Base-by-base conservation (phyloP, 1,140 invertebrate species). In the Diploscapter pachys region DNA sequence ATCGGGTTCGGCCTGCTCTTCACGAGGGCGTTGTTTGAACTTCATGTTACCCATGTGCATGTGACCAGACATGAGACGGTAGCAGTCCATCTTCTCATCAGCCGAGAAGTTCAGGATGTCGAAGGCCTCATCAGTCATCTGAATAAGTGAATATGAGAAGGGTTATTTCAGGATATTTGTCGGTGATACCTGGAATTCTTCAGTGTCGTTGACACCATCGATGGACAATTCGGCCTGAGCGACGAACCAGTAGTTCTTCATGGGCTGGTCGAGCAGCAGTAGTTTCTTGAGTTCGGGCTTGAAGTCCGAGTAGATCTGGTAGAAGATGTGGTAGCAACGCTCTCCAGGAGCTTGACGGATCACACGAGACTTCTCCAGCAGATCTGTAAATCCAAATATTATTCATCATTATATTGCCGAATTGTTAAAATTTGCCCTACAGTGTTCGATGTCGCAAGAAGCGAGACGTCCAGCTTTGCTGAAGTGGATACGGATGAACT, bases 401-500 rank as follows among this genome's bases (percentile, higher is more conserved):
- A 51, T n/a, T n/a, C 11, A 78, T 75, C 50, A 48, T 31, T 8
- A 48, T 5, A 2, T 8, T 50, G 8, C 6, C 1, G 6, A 13
- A 6, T 84, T 82, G 71, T 73, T 57, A 90, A 86, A 96, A 92
- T 9, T 31, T 8, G 86, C 93, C 94, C 94, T 91, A 98, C 95
- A 99, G 83, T 94, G 96, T 89, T 99, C 96, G 90, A 99, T 99
- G 90, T 99, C 96, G 90, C 96, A 96, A 91, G 96, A 96, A 88
- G 96, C 95, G 89, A 99, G 90, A 92, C 98, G 98, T 88, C 96
- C 96, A 89, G 92, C 92, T 76, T 93, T 93, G 85, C 95, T 95
- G 89, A 99, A 99, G 89, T 99, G 96, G 88, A 99, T 99, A 92
- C 96, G 94, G 90, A 99, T 99, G 91, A 99, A 99, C 93, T 99